Evolutionary conservation across 2,888 invertebrate genomes (phyloP), one percentile per base, ranked within the genome.

Genomic region (Torymus auratus): DNA sequence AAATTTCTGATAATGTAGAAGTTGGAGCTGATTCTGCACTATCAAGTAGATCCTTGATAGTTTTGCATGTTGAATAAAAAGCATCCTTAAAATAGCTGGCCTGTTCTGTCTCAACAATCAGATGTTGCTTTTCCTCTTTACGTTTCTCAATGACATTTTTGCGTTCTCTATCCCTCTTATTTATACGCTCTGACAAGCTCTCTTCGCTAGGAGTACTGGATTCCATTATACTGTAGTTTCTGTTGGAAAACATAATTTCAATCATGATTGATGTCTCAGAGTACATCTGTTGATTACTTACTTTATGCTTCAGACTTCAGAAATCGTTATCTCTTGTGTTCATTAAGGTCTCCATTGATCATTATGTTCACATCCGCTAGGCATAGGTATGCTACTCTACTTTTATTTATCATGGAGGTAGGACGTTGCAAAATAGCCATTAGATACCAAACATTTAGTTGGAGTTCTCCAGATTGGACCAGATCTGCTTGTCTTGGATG

Each of bases 61-160:
- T 93, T 83, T 93, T 93, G 17, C 93, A 93, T 83, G 94, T 94
- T 28, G 94, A 93, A 86, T 94, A 93, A 87, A 96, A 96, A 11
- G 93, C 92, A 70, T 93, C 93, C 58, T 94, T 93, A 87, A 96
- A 96, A 88, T 93, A 95, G 83, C 95, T 95, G 69, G 94, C 92
- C 88, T 94, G 94, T 90, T 95, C 95, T 84, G 94, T 92, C 80
- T 93, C 93, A 4, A 94, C 94, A 80, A 92, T 92, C 17, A 93
- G 91, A 83, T 93, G 92, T 86, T 94, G 93, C 86, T 93, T 93
- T 73, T 93, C 93, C 85, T 94, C 94, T 84, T 93, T 93, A 75
- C 94, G 93, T 87, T 94, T 94, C 85, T 94, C 94, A 83, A 95
- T 91, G 86, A 94, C 93, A 84, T 94, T 93, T 89, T 94, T 92